Conservation (phyloP, 2,797 vertebrate genomes). For the Catamblyrhynchus diadema region DNA sequence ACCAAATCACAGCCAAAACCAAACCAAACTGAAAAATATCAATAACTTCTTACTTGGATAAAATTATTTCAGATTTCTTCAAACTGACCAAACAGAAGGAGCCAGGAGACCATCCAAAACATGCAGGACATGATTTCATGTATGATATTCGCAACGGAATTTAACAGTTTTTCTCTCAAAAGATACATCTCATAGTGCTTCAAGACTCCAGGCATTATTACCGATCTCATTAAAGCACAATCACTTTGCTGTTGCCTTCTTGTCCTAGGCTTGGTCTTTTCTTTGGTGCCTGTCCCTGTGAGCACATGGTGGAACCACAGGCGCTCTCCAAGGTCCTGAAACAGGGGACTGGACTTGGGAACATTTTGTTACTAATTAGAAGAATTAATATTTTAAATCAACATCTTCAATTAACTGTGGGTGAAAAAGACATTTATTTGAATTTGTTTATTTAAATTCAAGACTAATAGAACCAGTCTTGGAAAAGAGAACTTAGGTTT, state of each 20-base stretch:
- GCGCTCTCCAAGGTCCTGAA: constrained; percentile 78
- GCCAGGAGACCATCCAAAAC: not conserved
- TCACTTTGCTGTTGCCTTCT: not conserved
- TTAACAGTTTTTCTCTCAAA: not conserved
- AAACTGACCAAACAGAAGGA: not conserved
- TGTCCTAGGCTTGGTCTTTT: not conserved
- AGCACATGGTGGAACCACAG: not conserved
- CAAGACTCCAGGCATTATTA: not conserved
- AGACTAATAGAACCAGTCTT: not conserved
- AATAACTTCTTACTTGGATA: not conserved
- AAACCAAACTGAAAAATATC: not conserved
- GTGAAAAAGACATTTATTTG: constrained; percentile 32
- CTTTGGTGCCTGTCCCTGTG: rapidly evolving
- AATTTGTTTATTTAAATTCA: constrained; percentile 4
- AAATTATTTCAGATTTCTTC: not conserved
- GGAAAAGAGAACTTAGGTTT: constrained; percentile 34
- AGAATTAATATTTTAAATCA: constrained; percentile 29
- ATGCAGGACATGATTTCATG: not conserved
- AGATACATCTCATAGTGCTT: not conserved
- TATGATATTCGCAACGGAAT: not conserved
- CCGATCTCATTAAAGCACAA: not conserved
- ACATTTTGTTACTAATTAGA: not conserved
- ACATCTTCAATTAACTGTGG: constrained; percentile 19
- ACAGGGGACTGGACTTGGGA: not conserved
- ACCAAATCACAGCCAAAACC: not conserved